phyloP scores from a whole-genome alignment of 2,888 invertebrate species.

The Dryocosmus kuriphilus region DNA sequence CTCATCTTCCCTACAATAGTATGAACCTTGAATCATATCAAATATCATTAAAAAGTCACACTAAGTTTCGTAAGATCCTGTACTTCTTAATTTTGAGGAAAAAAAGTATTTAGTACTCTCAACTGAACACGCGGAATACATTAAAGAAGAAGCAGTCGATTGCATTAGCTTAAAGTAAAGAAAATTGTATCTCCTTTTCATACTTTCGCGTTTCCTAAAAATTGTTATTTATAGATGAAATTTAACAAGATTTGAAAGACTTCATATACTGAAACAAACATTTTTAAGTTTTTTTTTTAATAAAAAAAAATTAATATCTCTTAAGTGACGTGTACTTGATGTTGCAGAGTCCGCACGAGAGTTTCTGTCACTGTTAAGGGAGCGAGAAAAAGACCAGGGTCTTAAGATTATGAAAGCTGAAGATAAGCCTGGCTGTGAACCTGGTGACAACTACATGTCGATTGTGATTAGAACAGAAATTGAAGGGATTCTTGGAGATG shows the following conservation, averaged over 20 bases:
- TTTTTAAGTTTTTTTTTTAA: too few species aligned
- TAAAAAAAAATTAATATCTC: too few species aligned
- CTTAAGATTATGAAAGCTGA: constrained; percentile 56
- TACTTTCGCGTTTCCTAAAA: background rate
- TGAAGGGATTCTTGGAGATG: constrained; percentile 58
- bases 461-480: constrained; percentile 60
- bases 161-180: background rate
- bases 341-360: constrained; percentile 56
- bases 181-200: background rate
- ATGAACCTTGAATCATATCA: background rate
- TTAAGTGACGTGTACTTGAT: constrained; percentile 9
- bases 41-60: background rate
- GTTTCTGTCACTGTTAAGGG: constrained; percentile 57
- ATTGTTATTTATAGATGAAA: too few species aligned
- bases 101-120: background rate
- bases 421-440: constrained; percentile 60
- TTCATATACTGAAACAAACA: background rate
- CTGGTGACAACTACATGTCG: constrained; percentile 67
- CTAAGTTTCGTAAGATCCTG: background rate
- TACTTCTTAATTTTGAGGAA: background rate
- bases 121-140: background rate
- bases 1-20: background rate
- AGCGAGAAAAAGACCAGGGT: constrained; percentile 59
- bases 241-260: background rate
- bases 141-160: too few species aligned